Conservation (phyloP, 2,888 invertebrate genomes). For the Therioaphis trifolii region DNA sequence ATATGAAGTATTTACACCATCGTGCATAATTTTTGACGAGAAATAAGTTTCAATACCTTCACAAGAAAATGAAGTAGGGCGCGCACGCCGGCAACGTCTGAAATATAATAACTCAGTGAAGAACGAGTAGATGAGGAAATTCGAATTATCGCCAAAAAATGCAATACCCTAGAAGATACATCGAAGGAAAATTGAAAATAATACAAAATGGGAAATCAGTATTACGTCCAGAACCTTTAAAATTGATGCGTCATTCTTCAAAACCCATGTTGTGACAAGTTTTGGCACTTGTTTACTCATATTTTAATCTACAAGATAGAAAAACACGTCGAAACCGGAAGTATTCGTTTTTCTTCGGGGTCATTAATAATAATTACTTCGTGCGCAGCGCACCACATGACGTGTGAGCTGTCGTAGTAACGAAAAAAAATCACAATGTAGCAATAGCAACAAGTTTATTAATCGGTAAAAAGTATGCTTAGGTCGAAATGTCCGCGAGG, state of each 20-base stretch:
- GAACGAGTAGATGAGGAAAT: not conserved
- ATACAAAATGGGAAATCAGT: not conserved
- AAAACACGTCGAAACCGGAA: not conserved
- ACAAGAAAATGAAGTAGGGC: not conserved
- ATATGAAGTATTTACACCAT: too few relatives aligned
- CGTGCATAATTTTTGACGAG: not conserved
- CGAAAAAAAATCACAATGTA: not conserved
- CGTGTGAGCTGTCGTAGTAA: too few relatives aligned
- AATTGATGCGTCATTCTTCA: not conserved
- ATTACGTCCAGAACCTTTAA: not conserved
- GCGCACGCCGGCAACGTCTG: not conserved
- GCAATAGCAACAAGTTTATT: not conserved
- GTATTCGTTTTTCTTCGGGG: not conserved
- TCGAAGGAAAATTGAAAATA: not conserved
- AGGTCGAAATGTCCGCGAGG: not conserved
- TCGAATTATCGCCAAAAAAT: not conserved
- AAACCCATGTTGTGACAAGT: not conserved
- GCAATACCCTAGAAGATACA: not conserved
- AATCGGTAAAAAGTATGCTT: not conserved
- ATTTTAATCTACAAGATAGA: not conserved
- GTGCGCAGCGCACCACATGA: too few relatives aligned
- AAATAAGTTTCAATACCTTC: not conserved
- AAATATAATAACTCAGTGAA: not conserved
- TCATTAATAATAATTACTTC: constrained; percentile 3
- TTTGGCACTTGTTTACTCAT: too few relatives aligned